Evolutionary conservation across 2,888 invertebrate species (phyloP), one percentile per base, ranked within the genome.

Genomic region (Microplitis manilae): DNA sequence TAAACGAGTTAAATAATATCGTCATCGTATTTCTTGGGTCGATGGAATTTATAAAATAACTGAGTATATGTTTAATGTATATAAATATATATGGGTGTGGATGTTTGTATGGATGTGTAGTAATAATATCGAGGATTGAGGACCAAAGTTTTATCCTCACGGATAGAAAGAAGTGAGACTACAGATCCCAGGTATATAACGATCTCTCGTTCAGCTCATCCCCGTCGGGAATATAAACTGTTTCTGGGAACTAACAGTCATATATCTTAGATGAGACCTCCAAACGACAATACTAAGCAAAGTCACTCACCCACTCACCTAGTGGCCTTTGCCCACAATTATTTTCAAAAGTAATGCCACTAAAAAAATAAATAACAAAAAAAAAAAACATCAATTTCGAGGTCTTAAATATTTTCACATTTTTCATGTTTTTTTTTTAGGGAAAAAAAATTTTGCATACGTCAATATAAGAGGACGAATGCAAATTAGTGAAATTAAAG

Each of bases 181-280:
- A 59, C 68, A 72, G 71, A 61, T 15, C 67, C 30, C 80, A 80
- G 80, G 80, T 80, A 80, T 80, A 80, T 80, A 80, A 82, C 82
- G 79, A 81, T 81, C 79, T 78, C 72, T 78, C 75, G 73, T 13
- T 50, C 50, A 75, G 50, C 79, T 79, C 77, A 73, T 80, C 77
- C 84, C 83, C 81, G 79, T 75, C 78, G 84, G 77, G 87, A 88
- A 87, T 88, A 88, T 88, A 89, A 90, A 89, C 88, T 87, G 86
- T 87, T 90, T 89, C 89, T 87, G 79, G 84, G 89, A 90, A 89
- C 85, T 81, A 80, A 76, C 81, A 85, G 87, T 87, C 90, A 86
- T 90, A 90, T 89, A 89, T 89, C 89, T 89, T 88, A 79, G 40
- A 38, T 50, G 50, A 38, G 20, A 59, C 73, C 67, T 73, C 73